Conservation (phyloP, 1,140 invertebrate species). For the Argopecten irradians region DNA sequence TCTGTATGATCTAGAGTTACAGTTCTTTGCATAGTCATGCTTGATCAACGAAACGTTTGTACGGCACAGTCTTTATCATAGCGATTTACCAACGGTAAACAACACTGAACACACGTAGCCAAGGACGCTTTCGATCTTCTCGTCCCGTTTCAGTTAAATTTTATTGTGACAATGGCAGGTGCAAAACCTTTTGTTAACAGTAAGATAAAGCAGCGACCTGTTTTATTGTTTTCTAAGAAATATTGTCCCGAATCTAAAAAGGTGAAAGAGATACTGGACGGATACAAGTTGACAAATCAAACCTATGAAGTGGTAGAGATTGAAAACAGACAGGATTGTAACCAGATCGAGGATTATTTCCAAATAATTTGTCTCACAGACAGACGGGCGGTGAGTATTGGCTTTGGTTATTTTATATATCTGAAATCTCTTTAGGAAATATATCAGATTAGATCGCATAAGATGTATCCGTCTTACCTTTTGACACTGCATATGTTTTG, state of each 20-base stretch:
- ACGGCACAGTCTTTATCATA: not conserved
- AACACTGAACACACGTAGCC: slow-evolving; percentile 8
- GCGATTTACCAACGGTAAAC: not conserved
- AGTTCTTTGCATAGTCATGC: not conserved
- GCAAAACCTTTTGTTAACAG: slow-evolving; percentile 70
- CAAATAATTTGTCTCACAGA: slow-evolving; percentile 71
- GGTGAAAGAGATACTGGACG: slow-evolving; percentile 60
- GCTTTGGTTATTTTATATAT: no score
- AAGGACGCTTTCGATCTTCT: slow-evolving; percentile 29
- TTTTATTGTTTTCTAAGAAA: slow-evolving; percentile 72
- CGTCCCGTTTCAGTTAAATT: no score
- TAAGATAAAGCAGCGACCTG: slow-evolving; percentile 70
- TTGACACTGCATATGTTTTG: no score
- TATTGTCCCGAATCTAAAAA: slow-evolving; percentile 64
- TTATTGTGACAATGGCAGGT: slow-evolving; percentile 50
- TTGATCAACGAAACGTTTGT: not conserved
- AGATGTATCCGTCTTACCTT: no score
- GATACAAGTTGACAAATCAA: slow-evolving; percentile 58
- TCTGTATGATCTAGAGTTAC: not conserved
- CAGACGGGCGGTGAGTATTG: slow-evolving; percentile 63
- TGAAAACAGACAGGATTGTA: slow-evolving; percentile 70
- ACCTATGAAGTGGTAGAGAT: slow-evolving; percentile 70
- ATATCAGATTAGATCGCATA: no score
- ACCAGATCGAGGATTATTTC: slow-evolving; percentile 74
- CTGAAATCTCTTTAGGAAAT: no score